These are phyloP conservation scores for Bedellia somnulentella DNA, from an alignment of 2,888 invertebrate genomes.

Conservation along the genomic window DNA sequence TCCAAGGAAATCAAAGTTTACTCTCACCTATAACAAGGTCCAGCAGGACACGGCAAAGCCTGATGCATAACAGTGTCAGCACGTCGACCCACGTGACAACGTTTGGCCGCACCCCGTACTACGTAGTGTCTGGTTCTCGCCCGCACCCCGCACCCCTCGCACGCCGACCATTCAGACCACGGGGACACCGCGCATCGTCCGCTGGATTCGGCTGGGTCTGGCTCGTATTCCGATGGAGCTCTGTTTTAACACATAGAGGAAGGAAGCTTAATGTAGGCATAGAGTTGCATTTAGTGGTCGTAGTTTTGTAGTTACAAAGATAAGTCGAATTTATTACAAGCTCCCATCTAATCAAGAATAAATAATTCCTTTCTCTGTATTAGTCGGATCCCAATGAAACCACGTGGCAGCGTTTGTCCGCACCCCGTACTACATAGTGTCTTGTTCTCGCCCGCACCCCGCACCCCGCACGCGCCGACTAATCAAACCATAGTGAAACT, in stretches of 20 bases:
- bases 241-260: no score
- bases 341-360: no score
- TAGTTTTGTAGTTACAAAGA: no score
- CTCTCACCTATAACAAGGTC: constrained; percentile 41
- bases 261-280: not conserved
- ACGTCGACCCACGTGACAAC: constrained; percentile 55
- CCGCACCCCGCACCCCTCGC: constrained; percentile 70
- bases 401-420: constrained; percentile 65
- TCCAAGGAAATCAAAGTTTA: no score
- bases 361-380: no score
- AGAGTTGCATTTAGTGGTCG: not conserved
- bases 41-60: constrained; percentile 44
- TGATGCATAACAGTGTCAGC: constrained; percentile 37
- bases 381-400: no score
- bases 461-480: constrained; percentile 75
- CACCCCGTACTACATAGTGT: constrained; percentile 63
- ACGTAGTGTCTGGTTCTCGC: constrained; percentile 70
- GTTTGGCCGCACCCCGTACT: constrained; percentile 63
- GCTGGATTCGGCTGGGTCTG: constrained; percentile 34
- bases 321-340: no score
- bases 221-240: constrained; percentile 43
- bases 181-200: constrained; percentile 69
- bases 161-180: constrained; percentile 80
- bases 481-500: constrained; percentile 73
- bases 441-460: constrained; percentile 72